phyloP scores from a whole-genome alignment of 2,797 vertebrate genomes.

The Lophotriccus pileatus region DNA sequence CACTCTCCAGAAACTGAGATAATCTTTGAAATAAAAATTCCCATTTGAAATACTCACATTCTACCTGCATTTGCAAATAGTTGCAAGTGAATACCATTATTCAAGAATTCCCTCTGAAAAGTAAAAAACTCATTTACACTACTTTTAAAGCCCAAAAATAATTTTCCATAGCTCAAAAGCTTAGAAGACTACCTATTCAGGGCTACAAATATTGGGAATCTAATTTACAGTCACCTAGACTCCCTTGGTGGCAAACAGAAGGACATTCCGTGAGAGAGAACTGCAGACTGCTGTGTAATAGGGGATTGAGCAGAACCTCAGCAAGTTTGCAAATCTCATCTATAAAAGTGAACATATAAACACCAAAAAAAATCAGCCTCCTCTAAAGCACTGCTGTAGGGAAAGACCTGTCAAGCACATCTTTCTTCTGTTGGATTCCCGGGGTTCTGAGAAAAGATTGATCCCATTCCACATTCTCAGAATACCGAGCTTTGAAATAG shows the following conservation, averaged over 20 bases:
- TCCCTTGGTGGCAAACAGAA: background rate
- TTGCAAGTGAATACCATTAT: background rate
- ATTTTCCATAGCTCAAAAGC: background rate
- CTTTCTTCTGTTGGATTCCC: background rate
- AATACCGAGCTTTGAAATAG: background rate
- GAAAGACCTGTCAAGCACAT: background rate
- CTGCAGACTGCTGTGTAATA: background rate
- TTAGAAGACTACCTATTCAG: background rate
- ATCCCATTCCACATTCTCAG: background rate
- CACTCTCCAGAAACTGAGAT: background rate
- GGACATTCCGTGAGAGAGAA: background rate
- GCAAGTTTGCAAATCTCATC: background rate
- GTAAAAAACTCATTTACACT: background rate
- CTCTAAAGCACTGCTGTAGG: background rate
- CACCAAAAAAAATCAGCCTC: background rate
- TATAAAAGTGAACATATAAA: background rate
- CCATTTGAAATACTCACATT: background rate
- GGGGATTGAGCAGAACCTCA: background rate
- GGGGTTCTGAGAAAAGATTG: background rate
- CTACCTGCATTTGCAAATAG: background rate
- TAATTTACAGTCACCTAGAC: background rate
- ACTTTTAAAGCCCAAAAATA: background rate
- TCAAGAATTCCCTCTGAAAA: background rate
- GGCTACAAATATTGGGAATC: background rate
- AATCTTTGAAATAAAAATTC: background rate